Evolutionary conservation across 2,797 vertebrate genomes (phyloP), one percentile per base, ranked within the genome.

Genomic region (Pelochelys cantorii): DNA sequence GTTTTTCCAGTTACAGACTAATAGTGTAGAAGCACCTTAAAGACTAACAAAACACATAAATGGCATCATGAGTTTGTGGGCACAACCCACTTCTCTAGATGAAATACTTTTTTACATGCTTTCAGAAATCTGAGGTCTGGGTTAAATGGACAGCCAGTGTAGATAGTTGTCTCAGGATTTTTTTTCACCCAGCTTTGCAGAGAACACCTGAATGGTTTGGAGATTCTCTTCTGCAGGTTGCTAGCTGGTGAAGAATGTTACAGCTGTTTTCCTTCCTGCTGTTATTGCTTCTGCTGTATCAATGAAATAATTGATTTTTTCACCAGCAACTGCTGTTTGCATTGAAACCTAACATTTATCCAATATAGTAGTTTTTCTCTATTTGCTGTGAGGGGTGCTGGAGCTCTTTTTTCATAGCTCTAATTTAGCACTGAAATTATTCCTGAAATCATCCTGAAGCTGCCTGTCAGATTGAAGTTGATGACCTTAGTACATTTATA

Each of bases 241-340:
- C 89, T 83, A 89, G 11, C 22, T 34, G 82, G 23, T 18, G 31
- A 3, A 10, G 11, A 82, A 20, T 18, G 8, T 79, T 79, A 56
- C 52, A 85, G 29, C 31, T 2, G 83, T 87, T 60, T 81, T 71
- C 54, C 79, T 48, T 90, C 37, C 15, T 86, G 31, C 60, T 87
- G 17, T 5, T 89, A 87, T 79, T 79, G 25, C 14, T 90, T 94
- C 86, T 92, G 62, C 59, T 85, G 5, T 88, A 88, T 83, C 37
- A 55, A 31, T 80, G 78, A 83, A 93, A 78, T 34, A 27, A 29
- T 71, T 83, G 78, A 42, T 89, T 11, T 60, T 53, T 95, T 54
- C 84, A 6, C 8, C 54, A 81, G 57, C 54, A 90, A 42, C n/a
- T 90, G 14, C 52, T 57, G 5, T 4, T 79, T 89, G 85, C 7